These are phyloP conservation scores for Atta texana DNA, from an alignment of 1,140 invertebrate genomes.

Conservation along the genomic window DNA sequence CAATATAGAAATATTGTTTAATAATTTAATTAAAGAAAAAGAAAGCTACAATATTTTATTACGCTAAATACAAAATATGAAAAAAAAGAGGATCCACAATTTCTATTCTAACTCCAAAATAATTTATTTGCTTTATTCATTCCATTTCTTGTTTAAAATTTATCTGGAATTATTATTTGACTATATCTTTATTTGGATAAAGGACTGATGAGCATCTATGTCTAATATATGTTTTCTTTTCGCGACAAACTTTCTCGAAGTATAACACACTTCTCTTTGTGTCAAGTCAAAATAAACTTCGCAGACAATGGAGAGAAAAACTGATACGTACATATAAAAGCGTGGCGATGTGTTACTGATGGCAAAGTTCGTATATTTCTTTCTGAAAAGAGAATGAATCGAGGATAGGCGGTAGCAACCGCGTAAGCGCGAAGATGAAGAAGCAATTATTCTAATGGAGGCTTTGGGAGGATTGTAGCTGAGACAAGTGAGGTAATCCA, in stretches of 20 bases:
- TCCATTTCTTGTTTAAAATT: background rate
- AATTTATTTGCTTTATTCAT: background rate
- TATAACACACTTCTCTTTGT: background rate
- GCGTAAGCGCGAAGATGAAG: conserved; percentile 84
- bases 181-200: background rate
- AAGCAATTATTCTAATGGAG: conserved; percentile 86
- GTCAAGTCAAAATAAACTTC: background rate
- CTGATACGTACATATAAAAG: background rate
- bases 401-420: conserved; percentile 61
- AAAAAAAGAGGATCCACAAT: conserved; percentile 6
- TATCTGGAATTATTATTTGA: background rate
- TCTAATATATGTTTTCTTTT: background rate
- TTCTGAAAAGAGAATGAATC: conserved; percentile 57
- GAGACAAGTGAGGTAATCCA: conserved; percentile 85
- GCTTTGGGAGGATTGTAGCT: conserved; percentile 83
- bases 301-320: conserved; percentile 20
- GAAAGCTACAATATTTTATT: background rate
- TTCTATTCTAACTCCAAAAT: background rate
- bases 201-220: background rate
- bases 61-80: background rate
- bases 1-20: background rate
- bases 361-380: conserved; percentile 22
- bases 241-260: background rate
- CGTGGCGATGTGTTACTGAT: background rate
- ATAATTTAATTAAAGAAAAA: background rate